Percentiles rank a stretch among this genome's conserved stretches.
phyloP scores from a whole-genome alignment of 2,797 vertebrate genomes.

The Myotis vivesi region DNA sequence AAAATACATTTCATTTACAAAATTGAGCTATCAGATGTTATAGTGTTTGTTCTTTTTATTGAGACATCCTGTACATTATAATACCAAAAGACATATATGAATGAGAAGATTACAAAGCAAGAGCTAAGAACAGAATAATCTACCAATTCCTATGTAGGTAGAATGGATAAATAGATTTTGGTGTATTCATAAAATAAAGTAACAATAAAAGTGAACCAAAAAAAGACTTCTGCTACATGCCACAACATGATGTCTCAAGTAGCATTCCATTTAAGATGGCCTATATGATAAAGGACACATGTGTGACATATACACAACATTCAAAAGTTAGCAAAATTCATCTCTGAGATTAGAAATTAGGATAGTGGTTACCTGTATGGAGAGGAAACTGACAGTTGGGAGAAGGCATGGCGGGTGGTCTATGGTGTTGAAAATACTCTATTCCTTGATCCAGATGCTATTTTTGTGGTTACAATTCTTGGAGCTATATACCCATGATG shows the following conservation, averaged over 20 bases:
- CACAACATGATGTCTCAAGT: background rate
- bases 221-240: background rate
- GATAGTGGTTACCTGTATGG: background rate
- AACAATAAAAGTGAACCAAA: background rate
- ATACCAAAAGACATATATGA: background rate
- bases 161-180: background rate
- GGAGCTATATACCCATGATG: background rate
- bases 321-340: background rate
- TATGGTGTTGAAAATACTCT: background rate
- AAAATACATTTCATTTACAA: no score
- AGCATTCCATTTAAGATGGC: background rate
- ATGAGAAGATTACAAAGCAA: background rate
- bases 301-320: background rate
- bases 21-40: no score
- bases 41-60: no score
- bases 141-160: background rate
- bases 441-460: background rate
- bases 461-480: background rate
- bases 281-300: background rate
- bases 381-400: background rate
- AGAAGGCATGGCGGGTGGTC: background rate
- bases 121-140: background rate
- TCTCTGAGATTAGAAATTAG: background rate
- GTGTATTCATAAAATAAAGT: background rate
- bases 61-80: no score